Evolutionary conservation across 2,888 invertebrate genomes (phyloP), one percentile per base, ranked within the genome.

Genomic region (Dendrolimus pini): DNA sequence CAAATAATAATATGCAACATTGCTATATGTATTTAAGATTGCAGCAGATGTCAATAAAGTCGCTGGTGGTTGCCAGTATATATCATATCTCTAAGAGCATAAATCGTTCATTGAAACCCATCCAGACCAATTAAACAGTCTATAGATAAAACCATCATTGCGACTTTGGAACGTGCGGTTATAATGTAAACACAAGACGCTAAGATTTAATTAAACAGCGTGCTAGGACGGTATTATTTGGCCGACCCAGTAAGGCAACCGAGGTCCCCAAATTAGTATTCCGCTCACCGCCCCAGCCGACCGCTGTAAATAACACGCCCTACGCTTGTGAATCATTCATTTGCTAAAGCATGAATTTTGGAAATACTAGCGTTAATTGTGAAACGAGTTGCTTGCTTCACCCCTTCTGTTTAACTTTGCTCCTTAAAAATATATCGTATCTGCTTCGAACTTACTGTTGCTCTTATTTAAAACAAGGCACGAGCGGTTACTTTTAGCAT

Each of bases 231-330:
- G 47, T 53, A 53, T 47, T 56, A 55, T 60, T 59, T 59, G 54
- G 30, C 54, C 14, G 57, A 54, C 54, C 57, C 52, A 47, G 58
- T 54, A 59, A 13, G 55, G 57, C 56, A 58, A 58, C 56, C 54
- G 54, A 18, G 57, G 57, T 56, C 53, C 55, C 54, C n/a, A 63
- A 67, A 76, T 76, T 75, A 76, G 67, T 75, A 76, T 76, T 73
- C 75, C 57, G 61, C 60, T 58, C 67, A 64, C 59, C 61, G 61
- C 59, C 59, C 59, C 60, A 63, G 61, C 65, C 67, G 65, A 64
- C 69, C 65, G 63, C 61, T 64, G 73, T 70, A 73, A 74, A 76
- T 75, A 75, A 74, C 74, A 73, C 71, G 68, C 59, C 64, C 12
- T 47, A 47, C 47, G 47, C 47, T 47, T 47, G 47, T 47, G 47